Base-by-base conservation (phyloP, 2,888 invertebrate genomes). In the Noctua comes region DNA sequence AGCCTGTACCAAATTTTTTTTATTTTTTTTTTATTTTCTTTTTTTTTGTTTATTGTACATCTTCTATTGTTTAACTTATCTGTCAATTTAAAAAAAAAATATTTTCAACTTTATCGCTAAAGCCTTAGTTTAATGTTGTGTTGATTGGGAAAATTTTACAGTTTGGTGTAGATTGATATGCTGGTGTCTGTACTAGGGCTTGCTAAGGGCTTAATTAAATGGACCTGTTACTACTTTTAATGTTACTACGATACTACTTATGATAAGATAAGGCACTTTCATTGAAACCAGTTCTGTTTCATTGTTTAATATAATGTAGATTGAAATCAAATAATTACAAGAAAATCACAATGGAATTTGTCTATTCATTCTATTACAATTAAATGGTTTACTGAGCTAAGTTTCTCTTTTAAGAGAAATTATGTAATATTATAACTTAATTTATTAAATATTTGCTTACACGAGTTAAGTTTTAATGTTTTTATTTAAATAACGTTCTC, bases 371-470 rank as follows among this genome's bases (percentile, higher is more conserved):
- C 46, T 62, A 18, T 62, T 51, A 7, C 64, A 65, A 43, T 40
- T 57, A 77, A 77, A 62, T 43, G 48, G 21, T 81, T 51, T 48
- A 62, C 68, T 31, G 24, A 21, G 10, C 65, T 16, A 10, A 78
- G 68, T 85, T 76, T 85, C 85, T 13, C 83, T 82, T 68, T 8
- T 43, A 18, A 48, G 62, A 57, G 18, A 48, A 73, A 43, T 84
- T n/a, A 73, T 65, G 46, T 73, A 85, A 76, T 46, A 54, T 40
- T 54, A 31, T 36, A 70, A 73, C 57, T 59, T 66, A 68, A 69
- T 71, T 73, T 31, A 72, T 57, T 78, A 73, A 76, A 77, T 68
- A 76, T 76, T 73, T 70, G 66, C 43, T 31, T 71, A 51, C 73
- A 66, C 5, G 0, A 31, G 18, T 75, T 65, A 59, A 31, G 43